phyloP scores from a whole-genome alignment of 2,113 vertebrate genomes.

The Leptobrachium leishanense region DNA sequence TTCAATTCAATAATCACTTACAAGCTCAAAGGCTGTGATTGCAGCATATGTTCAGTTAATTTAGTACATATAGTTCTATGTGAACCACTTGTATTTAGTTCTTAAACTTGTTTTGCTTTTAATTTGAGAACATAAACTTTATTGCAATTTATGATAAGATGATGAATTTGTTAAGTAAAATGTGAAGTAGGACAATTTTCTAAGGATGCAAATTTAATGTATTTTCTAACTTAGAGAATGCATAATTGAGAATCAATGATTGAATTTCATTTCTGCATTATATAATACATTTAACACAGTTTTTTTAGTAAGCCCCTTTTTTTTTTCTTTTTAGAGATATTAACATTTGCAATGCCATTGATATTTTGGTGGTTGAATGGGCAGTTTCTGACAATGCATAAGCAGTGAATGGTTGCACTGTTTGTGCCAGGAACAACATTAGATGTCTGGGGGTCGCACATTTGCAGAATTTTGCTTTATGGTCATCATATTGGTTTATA shows the following conservation, averaged over 20 bases:
- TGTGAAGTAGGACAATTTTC: slow-evolving; percentile 35
- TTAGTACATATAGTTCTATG: slow-evolving; percentile 24
- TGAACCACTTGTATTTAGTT: slow-evolving; percentile 15
- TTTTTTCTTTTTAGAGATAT: no score
- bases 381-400: no score
- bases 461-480: no score
- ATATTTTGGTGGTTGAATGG: no score
- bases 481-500: slow-evolving; percentile 34
- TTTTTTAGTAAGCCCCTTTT: no score
- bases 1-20: slow-evolving; percentile 19
- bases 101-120: slow-evolving; percentile 28
- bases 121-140: slow-evolving; percentile 36
- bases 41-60: slow-evolving; percentile 34
- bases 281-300: no score
- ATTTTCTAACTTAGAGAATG: not conserved
- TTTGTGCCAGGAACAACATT: no score
- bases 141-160: slow-evolving; percentile 13
- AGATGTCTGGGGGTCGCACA: no score
- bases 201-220: slow-evolving; percentile 7
- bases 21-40: slow-evolving; percentile 32
- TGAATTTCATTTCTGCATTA: not conserved
- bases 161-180: slow-evolving; percentile 30
- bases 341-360: no score
- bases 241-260: not conserved
- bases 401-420: no score